These are phyloP conservation scores for Orycteropus afer DNA, from an alignment of 2,113 vertebrate genomes.

Conservation along the genomic window DNA sequence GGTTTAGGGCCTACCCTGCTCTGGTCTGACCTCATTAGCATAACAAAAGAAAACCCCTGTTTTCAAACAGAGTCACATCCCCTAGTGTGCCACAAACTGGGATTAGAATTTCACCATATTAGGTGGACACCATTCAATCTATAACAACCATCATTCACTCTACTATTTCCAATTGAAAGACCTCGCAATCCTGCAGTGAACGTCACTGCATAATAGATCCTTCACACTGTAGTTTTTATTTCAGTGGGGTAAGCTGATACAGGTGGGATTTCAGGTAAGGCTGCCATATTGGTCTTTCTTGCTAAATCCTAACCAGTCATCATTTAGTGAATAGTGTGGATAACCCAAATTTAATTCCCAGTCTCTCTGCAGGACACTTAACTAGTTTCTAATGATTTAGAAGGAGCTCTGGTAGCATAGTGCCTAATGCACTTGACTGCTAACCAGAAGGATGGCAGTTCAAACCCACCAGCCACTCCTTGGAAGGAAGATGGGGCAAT, in stretches of 20 bases:
- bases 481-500: too few species aligned
- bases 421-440: too few species aligned
- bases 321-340: neutral
- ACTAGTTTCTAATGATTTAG: neutral
- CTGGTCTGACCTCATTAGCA: too few species aligned
- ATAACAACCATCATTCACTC: neutral
- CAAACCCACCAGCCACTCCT: too few species aligned
- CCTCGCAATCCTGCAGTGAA: rapidly evolving
- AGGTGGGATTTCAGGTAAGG: neutral
- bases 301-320: neutral
- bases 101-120: neutral
- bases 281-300: neutral
- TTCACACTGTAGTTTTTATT: neutral
- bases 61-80: too few species aligned
- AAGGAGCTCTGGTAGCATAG: too few species aligned
- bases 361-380: neutral
- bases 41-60: too few species aligned
- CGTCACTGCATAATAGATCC: too few species aligned
- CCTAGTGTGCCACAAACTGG: too few species aligned
- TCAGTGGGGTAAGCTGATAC: neutral
- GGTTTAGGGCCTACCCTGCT: too few species aligned
- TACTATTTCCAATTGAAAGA: neutral
- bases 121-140: neutral
- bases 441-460: too few species aligned
- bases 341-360: neutral